A percentile compares a stretch with the other conserved stretches of the same genome.
phyloP scores from a whole-genome alignment of 2,888 invertebrate genomes.

The Diachrysia chrysitis region DNA sequence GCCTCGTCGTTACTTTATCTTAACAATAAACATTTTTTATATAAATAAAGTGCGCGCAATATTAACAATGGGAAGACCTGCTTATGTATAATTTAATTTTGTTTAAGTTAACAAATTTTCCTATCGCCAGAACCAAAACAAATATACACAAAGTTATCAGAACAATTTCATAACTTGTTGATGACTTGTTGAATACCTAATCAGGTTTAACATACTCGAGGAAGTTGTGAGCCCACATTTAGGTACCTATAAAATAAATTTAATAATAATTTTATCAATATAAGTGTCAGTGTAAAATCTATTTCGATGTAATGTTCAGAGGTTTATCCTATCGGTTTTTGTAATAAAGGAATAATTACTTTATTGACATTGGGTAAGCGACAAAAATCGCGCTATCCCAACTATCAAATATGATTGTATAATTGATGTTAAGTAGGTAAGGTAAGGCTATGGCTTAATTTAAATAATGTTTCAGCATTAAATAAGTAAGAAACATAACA shows the following conservation, averaged over 20 bases:
- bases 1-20: neutral
- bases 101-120: neutral
- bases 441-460: no score
- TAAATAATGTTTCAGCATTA: no score
- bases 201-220: neutral
- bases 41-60: neutral
- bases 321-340: neutral
- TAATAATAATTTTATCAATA: no score
- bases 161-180: neutral
- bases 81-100: neutral
- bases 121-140: neutral
- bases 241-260: no score
- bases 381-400: no score
- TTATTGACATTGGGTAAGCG: no score
- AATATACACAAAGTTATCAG: neutral
- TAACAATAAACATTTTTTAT: neutral
- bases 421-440: no score
- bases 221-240: neutral
- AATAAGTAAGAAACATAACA: no score
- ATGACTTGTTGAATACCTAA: neutral
- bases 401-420: no score
- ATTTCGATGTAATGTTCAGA: neutral
- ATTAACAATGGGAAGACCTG: constrained; percentile 1
- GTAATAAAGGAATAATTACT: no score
- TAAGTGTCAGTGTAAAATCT: neutral